Base-by-base conservation (phyloP, 2,797 vertebrate genomes). In the Typhlichthys eigenmanni region DNA sequence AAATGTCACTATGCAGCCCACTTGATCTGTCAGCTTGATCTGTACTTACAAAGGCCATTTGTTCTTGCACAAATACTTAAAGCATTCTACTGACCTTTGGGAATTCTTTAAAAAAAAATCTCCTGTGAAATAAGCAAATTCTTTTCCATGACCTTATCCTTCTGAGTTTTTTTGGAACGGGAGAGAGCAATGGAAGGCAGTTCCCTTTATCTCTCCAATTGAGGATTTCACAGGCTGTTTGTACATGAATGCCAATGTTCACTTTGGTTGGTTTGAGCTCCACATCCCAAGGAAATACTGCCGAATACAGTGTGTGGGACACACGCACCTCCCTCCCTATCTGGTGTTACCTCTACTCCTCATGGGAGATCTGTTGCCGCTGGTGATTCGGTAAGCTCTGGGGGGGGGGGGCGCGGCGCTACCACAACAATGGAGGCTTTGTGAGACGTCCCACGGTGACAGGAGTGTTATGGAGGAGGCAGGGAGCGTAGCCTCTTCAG, bases 401-500 rank as follows among this genome's bases (percentile, higher is more conserved):
- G 5, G 17, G n/a, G 14, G 7, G 64, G 55, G 38, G n/a, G n/a
- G n/a, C n/a, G n/a, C n/a, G 38, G 17, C 56, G 73, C 69, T 45
- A 77, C 71, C 60, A 80, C 78, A 87, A 92, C 91, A 93, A 92
- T 91, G 71, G 82, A 48, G 64, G 74, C 87, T 91, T 92, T 92
- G 91, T 92, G 79, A 75, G 76, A 72, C 67, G 69, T 83, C 83
- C 87, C 66, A 57, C 68, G 55, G 66, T 87, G 84, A 86, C 72
- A 72, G 79, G 75, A 76, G 86, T 87, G 84, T 70, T 64, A 29
- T 76, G 73, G 61, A 58, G 72, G 71, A 85, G 71, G 16, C 78
- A 75, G 75, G 86, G 86, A 88, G 85, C 86, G 3, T 64, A 89
- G 85, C 84, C 84, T 85, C 88, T 92, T 93, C 87, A 93, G 92